These are phyloP conservation scores for Ischnus inquisitorius DNA, from an alignment of 2,888 invertebrate species.

Conservation along the genomic window DNA sequence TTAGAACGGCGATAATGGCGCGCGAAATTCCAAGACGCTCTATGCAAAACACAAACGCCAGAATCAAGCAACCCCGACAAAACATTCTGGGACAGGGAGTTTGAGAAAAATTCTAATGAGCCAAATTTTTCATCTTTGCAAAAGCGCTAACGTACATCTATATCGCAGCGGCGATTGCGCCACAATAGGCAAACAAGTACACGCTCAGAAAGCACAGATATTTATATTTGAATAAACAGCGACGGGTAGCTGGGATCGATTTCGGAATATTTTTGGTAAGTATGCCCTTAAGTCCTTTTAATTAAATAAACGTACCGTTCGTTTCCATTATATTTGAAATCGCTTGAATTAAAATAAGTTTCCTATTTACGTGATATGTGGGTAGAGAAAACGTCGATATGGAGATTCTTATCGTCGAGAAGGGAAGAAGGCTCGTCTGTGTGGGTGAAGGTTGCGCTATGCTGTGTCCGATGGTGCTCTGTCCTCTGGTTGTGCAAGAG, in stretches of 20 bases:
- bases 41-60: neutral
- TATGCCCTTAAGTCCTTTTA: too few species aligned
- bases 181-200: neutral
- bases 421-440: neutral
- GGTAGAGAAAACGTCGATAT: slow-evolving; percentile 18
- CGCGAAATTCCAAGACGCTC: neutral
- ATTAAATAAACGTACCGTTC: too few species aligned
- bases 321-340: too few species aligned
- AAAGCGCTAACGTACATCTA: neutral
- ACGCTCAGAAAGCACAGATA: too few species aligned
- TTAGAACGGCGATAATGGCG: neutral
- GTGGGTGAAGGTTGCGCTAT: slow-evolving; percentile 12
- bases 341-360: too few species aligned
- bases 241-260: too few species aligned
- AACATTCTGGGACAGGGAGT: neutral
- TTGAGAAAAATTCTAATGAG: neutral
- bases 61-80: neutral
- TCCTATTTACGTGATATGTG: neutral
- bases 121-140: neutral
- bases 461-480: slow-evolving; percentile 31
- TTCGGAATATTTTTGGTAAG: too few species aligned
- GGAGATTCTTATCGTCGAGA: neutral
- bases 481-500: slow-evolving; percentile 56
- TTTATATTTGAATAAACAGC: too few species aligned
- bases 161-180: neutral